These are phyloP conservation scores for Mionectes macconnelli DNA, from an alignment of 2,113 vertebrate species.

Conservation along the genomic window DNA sequence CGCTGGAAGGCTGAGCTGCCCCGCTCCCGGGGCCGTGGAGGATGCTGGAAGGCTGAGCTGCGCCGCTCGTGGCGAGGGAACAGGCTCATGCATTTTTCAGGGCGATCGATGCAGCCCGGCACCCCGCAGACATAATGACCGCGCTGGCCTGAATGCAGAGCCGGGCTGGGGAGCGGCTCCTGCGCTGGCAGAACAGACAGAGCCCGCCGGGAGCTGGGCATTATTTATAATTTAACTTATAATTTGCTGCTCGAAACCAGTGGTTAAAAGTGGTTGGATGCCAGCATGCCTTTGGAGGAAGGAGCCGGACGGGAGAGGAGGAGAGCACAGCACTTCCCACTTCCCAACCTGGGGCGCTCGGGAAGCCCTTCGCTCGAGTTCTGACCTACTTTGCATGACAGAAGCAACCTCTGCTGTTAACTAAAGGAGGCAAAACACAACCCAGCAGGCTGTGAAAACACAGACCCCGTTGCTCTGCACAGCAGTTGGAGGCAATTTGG, in stretches of 20 bases:
- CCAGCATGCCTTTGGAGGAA: constrained; percentile 6
- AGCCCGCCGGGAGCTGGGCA: background rate
- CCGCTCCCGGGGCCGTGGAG: rapidly evolving
- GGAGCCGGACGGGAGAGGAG: background rate
- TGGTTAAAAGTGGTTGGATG: constrained; percentile 23
- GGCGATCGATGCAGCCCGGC: background rate
- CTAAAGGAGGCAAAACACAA: background rate
- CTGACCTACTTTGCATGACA: constrained; percentile 58
- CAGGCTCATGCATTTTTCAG: background rate
- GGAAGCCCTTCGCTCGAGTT: background rate
- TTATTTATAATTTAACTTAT: constrained; percentile 37
- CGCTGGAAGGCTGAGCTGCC: background rate
- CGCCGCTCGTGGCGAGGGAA: background rate
- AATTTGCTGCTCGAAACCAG: background rate
- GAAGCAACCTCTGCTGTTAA: background rate
- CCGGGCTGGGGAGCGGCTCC: background rate
- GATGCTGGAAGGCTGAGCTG: background rate
- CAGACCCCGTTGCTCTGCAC: background rate
- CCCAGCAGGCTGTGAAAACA: background rate
- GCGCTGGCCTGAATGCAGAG: background rate
- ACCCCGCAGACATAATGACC: background rate
- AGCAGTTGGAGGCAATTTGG: constrained; percentile 32
- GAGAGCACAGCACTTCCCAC: background rate
- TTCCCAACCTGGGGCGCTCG: constrained; percentile 13
- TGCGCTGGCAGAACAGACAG: background rate